Evolutionary conservation across 2,888 invertebrate genomes (phyloP).

Genomic region (Sturmia bella): DNA sequence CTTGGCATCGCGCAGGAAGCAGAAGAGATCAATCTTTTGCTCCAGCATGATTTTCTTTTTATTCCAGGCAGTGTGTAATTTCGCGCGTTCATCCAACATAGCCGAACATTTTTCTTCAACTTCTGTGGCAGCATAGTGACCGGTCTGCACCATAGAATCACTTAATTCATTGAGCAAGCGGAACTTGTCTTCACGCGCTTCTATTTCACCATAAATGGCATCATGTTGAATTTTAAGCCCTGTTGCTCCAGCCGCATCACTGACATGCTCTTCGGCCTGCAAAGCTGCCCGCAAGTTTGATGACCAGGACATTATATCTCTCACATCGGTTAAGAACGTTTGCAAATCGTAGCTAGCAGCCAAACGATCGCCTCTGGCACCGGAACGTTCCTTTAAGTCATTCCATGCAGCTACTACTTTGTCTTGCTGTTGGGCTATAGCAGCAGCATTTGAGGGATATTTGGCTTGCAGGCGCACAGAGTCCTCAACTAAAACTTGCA

Average conservation of each 20-base stretch:
- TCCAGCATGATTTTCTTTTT: constrained; percentile 93
- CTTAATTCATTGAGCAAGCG: constrained; percentile 88
- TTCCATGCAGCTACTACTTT: constrained; percentile 94
- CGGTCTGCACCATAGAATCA: constrained; percentile 91
- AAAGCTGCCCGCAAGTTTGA: constrained; percentile 89
- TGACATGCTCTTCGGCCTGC: constrained; percentile 90
- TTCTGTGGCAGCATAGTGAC: constrained; percentile 91
- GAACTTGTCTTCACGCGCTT: constrained; percentile 92
- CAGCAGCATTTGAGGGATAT: constrained; percentile 96
- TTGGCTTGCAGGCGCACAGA: constrained; percentile 92
- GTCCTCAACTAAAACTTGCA: constrained; percentile 95
- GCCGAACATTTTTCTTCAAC: constrained; percentile 90
- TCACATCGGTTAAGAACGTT: constrained; percentile 91
- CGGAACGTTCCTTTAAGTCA: constrained; percentile 90
- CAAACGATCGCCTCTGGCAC: constrained; percentile 89
- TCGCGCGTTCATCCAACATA: constrained; percentile 89
- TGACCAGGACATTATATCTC: constrained; percentile 95
- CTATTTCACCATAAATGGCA: constrained; percentile 91
- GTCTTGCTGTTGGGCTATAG: constrained; percentile 93
- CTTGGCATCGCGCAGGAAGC: constrained; percentile 96
- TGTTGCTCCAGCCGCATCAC: constrained; percentile 92
- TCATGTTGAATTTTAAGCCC: constrained; percentile 91
- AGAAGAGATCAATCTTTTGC: constrained; percentile 95
- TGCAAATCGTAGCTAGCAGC: constrained; percentile 94
- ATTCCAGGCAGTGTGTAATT: constrained; percentile 92